Evolutionary conservation across 1,140 invertebrate species (phyloP).

Genomic region (Bombus sibiricus): DNA sequence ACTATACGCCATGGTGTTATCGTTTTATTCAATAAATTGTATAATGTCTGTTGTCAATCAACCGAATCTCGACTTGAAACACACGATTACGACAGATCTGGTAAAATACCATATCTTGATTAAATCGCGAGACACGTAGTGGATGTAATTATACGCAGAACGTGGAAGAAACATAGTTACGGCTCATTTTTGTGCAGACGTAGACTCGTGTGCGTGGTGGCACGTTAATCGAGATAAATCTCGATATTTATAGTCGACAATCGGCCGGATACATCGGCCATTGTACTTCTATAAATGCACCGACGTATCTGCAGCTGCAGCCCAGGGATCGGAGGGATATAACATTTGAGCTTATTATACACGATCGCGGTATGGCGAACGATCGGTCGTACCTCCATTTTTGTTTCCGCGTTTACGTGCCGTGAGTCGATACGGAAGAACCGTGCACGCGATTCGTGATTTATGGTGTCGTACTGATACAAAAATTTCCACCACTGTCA

Average conservation of each 20-base stretch:
- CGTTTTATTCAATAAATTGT: no score
- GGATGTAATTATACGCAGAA: constrained; percentile 9
- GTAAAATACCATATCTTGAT: not conserved
- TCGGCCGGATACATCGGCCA: constrained; percentile 61
- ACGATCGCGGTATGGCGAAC: constrained; percentile 48
- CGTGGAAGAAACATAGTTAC: constrained; percentile 9
- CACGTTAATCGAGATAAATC: constrained; percentile 72
- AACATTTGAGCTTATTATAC: constrained; percentile 63
- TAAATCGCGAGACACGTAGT: not conserved
- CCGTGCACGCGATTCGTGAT: constrained; percentile 7
- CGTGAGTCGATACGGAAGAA: constrained; percentile 39
- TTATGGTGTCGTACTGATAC: not conserved
- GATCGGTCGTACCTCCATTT: constrained; percentile 29
- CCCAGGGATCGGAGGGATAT: constrained; percentile 45
- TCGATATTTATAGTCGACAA: constrained; percentile 69
- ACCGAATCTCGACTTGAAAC: no score
- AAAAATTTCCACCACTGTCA: not conserved
- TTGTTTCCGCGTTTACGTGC: constrained; percentile 55
- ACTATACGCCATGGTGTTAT: no score
- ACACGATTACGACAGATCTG: not conserved
- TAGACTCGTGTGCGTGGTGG: constrained; percentile 30
- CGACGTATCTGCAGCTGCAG: constrained; percentile 61
- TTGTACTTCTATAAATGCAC: constrained; percentile 63
- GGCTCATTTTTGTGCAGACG: constrained; percentile 44
- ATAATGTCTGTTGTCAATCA: no score